phyloP scores from a whole-genome alignment of 2,888 invertebrate genomes.

The Nasonovia ribisnigri region DNA sequence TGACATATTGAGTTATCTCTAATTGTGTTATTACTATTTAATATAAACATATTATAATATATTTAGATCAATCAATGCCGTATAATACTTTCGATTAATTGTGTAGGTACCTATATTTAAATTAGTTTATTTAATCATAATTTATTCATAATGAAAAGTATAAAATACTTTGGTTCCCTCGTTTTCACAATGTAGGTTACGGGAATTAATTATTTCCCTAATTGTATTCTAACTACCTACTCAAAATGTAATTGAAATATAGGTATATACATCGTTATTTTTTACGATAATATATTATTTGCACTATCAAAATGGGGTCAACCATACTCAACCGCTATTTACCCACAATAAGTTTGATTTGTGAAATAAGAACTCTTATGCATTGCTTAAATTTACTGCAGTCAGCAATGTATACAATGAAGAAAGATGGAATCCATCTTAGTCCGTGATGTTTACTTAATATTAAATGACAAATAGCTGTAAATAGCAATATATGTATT shows the following conservation, averaged over 20 bases:
- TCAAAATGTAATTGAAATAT: background rate
- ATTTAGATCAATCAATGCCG: background rate
- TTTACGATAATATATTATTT: background rate
- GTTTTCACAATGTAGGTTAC: background rate
- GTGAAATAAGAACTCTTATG: too few species aligned
- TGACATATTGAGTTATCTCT: background rate
- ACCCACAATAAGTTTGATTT: background rate
- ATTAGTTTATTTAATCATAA: background rate
- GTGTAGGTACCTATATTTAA: background rate
- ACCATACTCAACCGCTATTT: background rate
- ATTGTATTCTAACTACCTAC: background rate
- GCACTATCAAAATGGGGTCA: background rate
- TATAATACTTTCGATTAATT: background rate
- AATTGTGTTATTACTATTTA: background rate
- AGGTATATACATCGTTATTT: background rate
- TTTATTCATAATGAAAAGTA: background rate
- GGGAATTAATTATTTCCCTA: conserved; percentile 5
- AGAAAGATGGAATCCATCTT: background rate
- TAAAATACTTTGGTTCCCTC: background rate
- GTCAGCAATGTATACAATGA: too few species aligned
- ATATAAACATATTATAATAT: background rate
- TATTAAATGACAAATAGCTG: background rate
- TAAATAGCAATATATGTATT: background rate
- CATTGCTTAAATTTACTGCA: too few species aligned
- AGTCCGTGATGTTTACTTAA: background rate